Base-by-base conservation (phyloP, 2,797 vertebrate species). In the Rhinoraja longicauda region DNA sequence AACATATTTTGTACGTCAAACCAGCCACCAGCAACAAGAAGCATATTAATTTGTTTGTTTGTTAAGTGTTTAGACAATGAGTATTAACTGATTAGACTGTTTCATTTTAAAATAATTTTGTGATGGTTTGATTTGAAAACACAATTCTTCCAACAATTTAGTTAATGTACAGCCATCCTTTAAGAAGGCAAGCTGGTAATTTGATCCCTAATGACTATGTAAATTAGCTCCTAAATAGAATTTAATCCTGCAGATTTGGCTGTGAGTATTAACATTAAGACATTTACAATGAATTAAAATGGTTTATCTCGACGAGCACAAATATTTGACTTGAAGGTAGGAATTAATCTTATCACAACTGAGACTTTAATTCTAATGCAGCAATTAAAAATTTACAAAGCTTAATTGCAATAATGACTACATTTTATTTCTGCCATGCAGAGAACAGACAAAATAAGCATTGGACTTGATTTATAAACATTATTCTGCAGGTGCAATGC, bases 181-280 rank as follows among this genome's bases (percentile, higher is more conserved):
- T 75, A 57, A 92, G 90, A 39, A 75, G 88, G 9, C 39, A 45
- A 73, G 39, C 24, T 73, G 90, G 70, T 39, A 92, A 92, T 73
- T 73, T 45, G 70, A 73, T 73, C 70, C 90, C 36, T 72, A 53
- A 53, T 92, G 90, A 92, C 36, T 45, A 92, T 39, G 10, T 29
- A 45, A 73, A 73, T 53, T 92, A 92, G 70, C 9, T 73, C 24
- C 45, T 45, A 73, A 70, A 15, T 73, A 73, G 36, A 39, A 91
- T 91, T 73, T 53, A 72, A 72, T 45, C 39, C 70, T 91, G 36
- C 67, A 45, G 67, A 53, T 36, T 45, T 72, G 36, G 73, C 24
- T 21, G 59, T 32, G 67, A 70, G 36, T 39, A 21, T 21, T 90
- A 70, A 39, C 21, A 90, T 53, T 29, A 70, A 24, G 1, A 76